Evolutionary conservation across 2,888 invertebrate species (phyloP), one percentile per base, ranked within the genome.

Genomic region (Lycophotia porphyrea): DNA sequence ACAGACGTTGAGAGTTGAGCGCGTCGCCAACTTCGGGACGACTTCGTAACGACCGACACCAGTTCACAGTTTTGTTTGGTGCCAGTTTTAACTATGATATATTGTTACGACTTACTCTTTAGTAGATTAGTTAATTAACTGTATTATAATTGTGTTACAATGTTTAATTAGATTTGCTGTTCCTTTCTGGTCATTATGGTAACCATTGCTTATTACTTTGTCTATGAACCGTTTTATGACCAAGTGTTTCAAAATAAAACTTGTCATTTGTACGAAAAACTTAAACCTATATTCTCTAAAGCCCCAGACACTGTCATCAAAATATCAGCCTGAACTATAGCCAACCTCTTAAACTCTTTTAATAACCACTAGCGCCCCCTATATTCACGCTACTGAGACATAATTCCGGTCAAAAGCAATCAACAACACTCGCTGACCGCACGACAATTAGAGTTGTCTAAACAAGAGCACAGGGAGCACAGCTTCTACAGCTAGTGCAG

Each of bases 381-480:
- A 27, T 3, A 64, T 13, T 18, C 15, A 0, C 31, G 24, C 71
- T 31, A 60, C 42, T 27, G 13, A 55, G 15, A 61, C 31, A 27
- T 55, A 42, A 73, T 67, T n/a, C 39, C 49, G 44, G 27, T 31
- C 44, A 36, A 34, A 34, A 47, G 47, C 60, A 70, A 74, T 68
- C 39, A 74, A 47, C 73, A 84, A 60, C 42, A 70, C 66, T 60
- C 42, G 24, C 66, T 42, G 31, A 61, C 44, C 44, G 36, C 63
- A 27, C 70, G 63, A 42, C 84, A 74, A 34, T 74, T 80, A 82
- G 80, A 84, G 84, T 71, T 71, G 55, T 71, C 67, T 80, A 68
- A 55, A 80, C 81, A 61, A 49, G 44, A 44, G 47, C n/a, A 39
- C 73, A 5, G 27, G 11, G 27, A 27, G 34, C 18, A 44, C 52